These are phyloP conservation scores for Diprion similis DNA, from an alignment of 1,140 invertebrate genomes.

Conservation along the genomic window DNA sequence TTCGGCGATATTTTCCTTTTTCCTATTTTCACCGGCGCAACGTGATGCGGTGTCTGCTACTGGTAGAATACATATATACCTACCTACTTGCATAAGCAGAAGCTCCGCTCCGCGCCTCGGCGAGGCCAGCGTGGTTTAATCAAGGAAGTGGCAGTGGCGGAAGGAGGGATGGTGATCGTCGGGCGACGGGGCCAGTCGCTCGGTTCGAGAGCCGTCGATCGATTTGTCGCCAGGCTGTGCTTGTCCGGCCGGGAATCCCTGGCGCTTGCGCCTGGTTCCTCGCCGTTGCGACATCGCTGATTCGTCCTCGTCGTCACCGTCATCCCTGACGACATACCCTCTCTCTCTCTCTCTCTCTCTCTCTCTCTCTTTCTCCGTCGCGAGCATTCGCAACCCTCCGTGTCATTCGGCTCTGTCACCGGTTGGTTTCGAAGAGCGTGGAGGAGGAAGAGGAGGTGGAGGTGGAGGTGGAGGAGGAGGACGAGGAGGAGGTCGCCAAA, in stretches of 20 bases:
- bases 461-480: background rate
- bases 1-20: too few species aligned
- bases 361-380: slow-evolving; percentile 20
- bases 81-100: slow-evolving; percentile 35
- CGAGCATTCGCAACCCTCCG: slow-evolving; percentile 40
- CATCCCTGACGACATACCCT: slow-evolving; percentile 20
- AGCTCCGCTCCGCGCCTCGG: slow-evolving; percentile 29
- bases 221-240: slow-evolving; percentile 50
- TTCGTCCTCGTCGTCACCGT: slow-evolving; percentile 23
- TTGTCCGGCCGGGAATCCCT: slow-evolving; percentile 23
- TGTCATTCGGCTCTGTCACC: slow-evolving; percentile 20
- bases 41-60: slow-evolving; percentile 20
- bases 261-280: slow-evolving; percentile 50
- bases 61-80: slow-evolving; percentile 24
- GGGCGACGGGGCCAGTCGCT: slow-evolving; percentile 26
- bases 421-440: background rate
- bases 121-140: slow-evolving; percentile 46
- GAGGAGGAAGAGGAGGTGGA: background rate
- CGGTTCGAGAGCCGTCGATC: slow-evolving; percentile 56
- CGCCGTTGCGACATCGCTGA: slow-evolving; percentile 1
- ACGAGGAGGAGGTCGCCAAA: too few species aligned
- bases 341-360: slow-evolving; percentile 23
- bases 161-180: slow-evolving; percentile 24
- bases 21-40: too few species aligned
- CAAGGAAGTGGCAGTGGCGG: slow-evolving; percentile 44